Evolutionary conservation across 2,797 vertebrate species (phyloP), one percentile per base, ranked within the genome.

Genomic region (Decapterus maruadsi): DNA sequence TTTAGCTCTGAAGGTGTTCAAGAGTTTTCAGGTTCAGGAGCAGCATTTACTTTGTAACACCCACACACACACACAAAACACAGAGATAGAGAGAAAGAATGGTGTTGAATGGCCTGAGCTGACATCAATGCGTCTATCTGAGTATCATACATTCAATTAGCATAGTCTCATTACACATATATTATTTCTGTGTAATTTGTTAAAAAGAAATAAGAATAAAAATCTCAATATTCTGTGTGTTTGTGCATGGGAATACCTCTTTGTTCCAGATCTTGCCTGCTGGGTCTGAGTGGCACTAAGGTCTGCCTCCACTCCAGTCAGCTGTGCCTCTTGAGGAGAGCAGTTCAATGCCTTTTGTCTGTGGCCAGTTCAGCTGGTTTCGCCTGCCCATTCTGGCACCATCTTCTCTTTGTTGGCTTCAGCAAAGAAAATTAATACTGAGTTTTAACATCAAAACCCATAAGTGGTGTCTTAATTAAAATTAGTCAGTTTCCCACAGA

Each of bases 31-130:
- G 12, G 46, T 50, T 29, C 19, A 22, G 46, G 20, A 66, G 57
- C 20, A 26, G 26, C 26, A 26, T 26, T 26, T 26, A 26, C 26
- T 3, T 26, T 26, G 3, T 26, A 26, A 26, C 26, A 26, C 26
- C 26, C 26, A 26, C 26, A 26, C 31, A 26, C 26, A 26, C 31
- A 5, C 31, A 34, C 29, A n/a, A 71, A 59, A 57, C 43, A 58
- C n/a, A 57, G n/a, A 65, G 58, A 46, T 38, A 7, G 20, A 69
- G 55, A 57, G 58, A 42, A 54, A 9, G 20, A 69, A 60, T 31
- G 16, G 50, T 63, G 40, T 43, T 36, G 16, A 51, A 11, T 0
- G 8, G 38, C 13, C 14, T 34, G 4, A 34, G 6, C 31, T 5
- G 31, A 34, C 31, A 1, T 34, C 31, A 5, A 34, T 34, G 31